Conservation (phyloP, 2,888 invertebrate species). For the Carcina quercana region DNA sequence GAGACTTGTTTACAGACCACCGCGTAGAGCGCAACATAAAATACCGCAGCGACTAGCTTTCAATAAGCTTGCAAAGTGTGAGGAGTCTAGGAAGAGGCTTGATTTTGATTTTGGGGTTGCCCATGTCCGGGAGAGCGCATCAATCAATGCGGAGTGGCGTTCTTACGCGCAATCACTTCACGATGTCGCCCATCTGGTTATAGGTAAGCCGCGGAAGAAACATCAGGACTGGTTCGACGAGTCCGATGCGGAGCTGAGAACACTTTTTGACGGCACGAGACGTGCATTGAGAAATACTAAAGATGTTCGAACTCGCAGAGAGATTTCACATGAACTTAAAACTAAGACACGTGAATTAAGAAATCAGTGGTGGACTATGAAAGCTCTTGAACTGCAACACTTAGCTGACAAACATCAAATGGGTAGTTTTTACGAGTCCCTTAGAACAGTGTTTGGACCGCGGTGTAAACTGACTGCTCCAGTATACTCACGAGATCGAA, state of each 20-base stretch:
- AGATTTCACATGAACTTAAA: too few species aligned
- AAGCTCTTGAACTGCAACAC: not conserved
- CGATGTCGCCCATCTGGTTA: too few species aligned
- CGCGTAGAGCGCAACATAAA: not conserved
- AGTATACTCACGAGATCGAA: not conserved
- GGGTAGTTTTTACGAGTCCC: not conserved
- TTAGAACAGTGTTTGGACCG: not conserved
- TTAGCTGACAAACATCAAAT: not conserved
- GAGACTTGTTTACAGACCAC: not conserved
- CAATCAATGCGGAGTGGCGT: not conserved
- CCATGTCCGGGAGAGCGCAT: too few species aligned
- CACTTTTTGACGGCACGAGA: too few species aligned
- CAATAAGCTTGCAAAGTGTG: not conserved
- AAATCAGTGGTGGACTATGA: not conserved
- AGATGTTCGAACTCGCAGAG: too few species aligned
- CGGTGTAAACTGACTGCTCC: not conserved
- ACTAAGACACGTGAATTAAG: not conserved
- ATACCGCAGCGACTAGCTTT: not conserved
- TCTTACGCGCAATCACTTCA: not conserved
- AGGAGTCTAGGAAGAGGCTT: not conserved
- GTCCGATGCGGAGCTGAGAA: too few species aligned
- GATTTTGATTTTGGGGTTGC: too few species aligned
- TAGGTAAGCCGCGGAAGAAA: too few species aligned
- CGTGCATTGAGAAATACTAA: too few species aligned
- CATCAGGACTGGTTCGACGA: too few species aligned